Evolutionary conservation across 2,888 invertebrate genomes (phyloP), one percentile per base, ranked within the genome.

Genomic region (Eledona agricola): DNA sequence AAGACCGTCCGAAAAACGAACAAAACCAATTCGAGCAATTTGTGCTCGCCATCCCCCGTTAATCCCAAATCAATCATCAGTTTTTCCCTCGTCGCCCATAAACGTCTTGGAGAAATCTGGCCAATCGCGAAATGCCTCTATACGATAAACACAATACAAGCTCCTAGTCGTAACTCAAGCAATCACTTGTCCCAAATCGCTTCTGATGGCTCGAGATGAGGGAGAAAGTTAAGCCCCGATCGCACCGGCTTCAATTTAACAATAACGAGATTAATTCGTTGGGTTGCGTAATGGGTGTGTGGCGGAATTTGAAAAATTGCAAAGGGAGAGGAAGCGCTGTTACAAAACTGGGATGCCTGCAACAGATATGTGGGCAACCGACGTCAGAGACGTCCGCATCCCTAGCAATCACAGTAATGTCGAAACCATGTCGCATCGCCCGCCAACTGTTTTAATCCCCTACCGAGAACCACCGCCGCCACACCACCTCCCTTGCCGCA

Each of bases 321-420:
- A 31, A 31, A 15, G 9, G 25, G 25, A 38, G 12, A 7, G 6
- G 9, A 35, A 35, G 11, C n/a, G 20, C 29, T 9, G 12, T 42
- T 42, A 19, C 20, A 43, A 43, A 43, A 31, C 43, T 15, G 13
- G 15, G 34, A 45, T 16, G 67, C 66, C 73, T 73, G 73, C 71
- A 73, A 66, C 69, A 69, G 75, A 75, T 73, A 71, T 74, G 75
- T 72, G 75, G 75, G 70, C 70, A 71, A 74, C 74, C 75, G 72
- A 75, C 71, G 73, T 70, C 72, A 71, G 63, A 57, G 58, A 53
- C 63, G 59, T 38, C 54, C 40, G 32, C 54, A 20, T 47, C 53
- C 49, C 50, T 37, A 45, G 45, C 73, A 75, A 75, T 75, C 74
- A 73, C 70, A 60, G 69, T 74, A 75, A 75, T 75, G 75, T 75